Evolutionary conservation across 2,797 vertebrate species (phyloP).

Genomic region (Benthosema pterotum): DNA sequence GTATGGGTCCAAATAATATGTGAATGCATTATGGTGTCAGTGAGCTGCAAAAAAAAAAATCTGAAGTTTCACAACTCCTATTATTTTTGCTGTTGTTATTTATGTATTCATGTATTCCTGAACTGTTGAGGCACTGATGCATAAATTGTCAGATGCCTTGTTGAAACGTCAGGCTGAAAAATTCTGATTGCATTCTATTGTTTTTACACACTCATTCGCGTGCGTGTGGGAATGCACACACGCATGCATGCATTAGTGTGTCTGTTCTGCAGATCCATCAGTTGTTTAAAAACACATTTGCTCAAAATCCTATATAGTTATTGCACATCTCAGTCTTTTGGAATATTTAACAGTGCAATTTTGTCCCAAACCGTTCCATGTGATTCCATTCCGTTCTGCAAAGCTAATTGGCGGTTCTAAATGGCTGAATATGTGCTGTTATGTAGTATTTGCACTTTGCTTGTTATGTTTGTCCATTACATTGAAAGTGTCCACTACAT

Average conservation of each 20-base stretch:
- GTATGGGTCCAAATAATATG: constrained; percentile 79
- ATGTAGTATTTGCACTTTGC: not conserved
- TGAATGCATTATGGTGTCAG: constrained; percentile 84
- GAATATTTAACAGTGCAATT: constrained; percentile 1
- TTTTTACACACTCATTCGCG: too few relatives aligned
- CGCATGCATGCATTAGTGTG: too few relatives aligned
- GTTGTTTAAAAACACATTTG: constrained; percentile 47
- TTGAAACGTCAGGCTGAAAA: constrained; percentile 55
- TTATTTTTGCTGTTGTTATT: constrained; percentile 63
- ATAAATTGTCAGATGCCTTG: constrained; percentile 58
- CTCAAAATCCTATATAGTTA: constrained; percentile 4
- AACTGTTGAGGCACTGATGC: constrained; percentile 63
- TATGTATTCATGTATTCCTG: constrained; percentile 73
- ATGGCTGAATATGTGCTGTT: too few relatives aligned
- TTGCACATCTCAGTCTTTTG: constrained; percentile 19
- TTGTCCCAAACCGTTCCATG: not conserved
- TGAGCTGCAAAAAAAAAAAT: constrained; percentile 78
- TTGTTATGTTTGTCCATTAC: constrained; percentile 14
- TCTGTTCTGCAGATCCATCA: constrained; percentile 39
- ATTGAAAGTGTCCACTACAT: constrained; percentile 21
- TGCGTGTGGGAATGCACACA: too few relatives aligned
- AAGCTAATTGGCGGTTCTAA: not conserved
- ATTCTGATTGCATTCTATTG: constrained; percentile 41
- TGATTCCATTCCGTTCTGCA: not conserved
- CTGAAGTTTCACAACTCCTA: constrained; percentile 74